Evolutionary conservation across 2,888 invertebrate genomes (phyloP).

Genomic region (Pterostichus niger): DNA sequence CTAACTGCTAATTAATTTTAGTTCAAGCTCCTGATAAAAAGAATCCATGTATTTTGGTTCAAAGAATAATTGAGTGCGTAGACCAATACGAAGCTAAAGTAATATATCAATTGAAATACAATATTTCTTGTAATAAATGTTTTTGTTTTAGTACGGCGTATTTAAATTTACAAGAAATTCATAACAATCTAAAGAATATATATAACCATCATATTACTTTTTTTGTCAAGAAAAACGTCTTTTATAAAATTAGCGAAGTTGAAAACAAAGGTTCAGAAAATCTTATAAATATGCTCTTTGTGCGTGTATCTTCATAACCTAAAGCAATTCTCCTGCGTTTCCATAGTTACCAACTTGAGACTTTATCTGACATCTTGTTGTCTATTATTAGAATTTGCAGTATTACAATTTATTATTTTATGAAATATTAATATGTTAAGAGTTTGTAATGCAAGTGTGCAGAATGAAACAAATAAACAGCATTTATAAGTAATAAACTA

Average conservation of each 20-base stretch:
- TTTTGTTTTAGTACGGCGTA: conserved; percentile 10
- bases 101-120: neutral
- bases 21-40: conserved; percentile 10
- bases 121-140: neutral
- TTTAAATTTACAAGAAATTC: conserved; percentile 9
- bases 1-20: neutral
- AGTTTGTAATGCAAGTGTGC: neutral
- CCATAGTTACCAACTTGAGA: neutral
- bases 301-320: neutral
- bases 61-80: neutral
- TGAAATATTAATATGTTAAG: neutral
- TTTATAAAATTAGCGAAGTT: neutral
- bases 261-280: conserved; percentile 13
- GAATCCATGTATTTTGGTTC: conserved; percentile 9
- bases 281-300: conserved; percentile 16
- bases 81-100: conserved; percentile 12
- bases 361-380: neutral
- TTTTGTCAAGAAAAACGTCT: neutral
- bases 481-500: neutral
- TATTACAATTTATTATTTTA: neutral
- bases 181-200: neutral
- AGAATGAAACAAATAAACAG: neutral
- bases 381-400: neutral
- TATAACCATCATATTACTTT: neutral
- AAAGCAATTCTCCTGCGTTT: neutral